Evolutionary conservation across 2,888 invertebrate genomes (phyloP).

Genomic region (Steromphala cineraria): DNA sequence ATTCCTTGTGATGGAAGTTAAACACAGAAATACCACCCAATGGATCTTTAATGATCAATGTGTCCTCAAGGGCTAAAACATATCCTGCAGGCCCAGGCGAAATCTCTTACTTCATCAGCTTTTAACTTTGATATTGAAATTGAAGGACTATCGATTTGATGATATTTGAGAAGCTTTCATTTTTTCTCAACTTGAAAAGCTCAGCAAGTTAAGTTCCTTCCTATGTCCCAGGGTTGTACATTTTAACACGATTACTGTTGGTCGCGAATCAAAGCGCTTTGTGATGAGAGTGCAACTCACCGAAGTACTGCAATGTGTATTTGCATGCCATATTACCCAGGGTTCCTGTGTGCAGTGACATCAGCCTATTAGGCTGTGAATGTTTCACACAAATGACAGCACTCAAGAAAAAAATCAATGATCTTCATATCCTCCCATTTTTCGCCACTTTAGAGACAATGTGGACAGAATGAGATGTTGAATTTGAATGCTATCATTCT

Average conservation of each 20-base stretch:
- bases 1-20: background rate
- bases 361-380: background rate
- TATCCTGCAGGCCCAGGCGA: background rate
- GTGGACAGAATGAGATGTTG: background rate
- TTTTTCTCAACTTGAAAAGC: background rate
- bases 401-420: background rate
- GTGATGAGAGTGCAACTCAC: background rate
- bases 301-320: background rate
- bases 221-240: background rate
- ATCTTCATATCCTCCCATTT: background rate
- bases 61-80: background rate
- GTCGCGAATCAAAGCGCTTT: background rate
- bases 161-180: background rate
- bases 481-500: background rate
- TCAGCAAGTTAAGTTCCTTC: background rate
- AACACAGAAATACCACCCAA: background rate
- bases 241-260: background rate
- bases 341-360: background rate
- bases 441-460: background rate
- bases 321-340: background rate
- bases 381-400: slow-evolving; percentile 2
- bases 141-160: background rate
- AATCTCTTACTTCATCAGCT: background rate
- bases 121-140: slow-evolving; percentile 8
- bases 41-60: background rate